Conservation (phyloP, 2,888 invertebrate species). For the Teleogryllus oceanicus region DNA sequence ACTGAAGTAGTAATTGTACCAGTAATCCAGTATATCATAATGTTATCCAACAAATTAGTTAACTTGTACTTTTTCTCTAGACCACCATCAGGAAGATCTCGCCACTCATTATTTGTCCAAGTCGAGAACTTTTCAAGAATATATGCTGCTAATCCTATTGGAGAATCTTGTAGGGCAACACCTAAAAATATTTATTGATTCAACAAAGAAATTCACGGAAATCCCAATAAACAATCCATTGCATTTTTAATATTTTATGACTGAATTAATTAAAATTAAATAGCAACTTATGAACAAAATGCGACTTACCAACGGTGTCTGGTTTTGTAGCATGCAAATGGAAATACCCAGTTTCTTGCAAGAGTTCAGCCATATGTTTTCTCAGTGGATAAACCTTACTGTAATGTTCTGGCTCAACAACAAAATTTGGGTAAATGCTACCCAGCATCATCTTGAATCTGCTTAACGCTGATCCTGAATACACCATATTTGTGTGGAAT, state of each 20-base stretch:
- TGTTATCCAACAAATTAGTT: constrained; percentile 54
- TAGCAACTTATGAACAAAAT: background rate
- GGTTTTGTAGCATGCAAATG: constrained; percentile 55
- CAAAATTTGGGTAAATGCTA: background rate
- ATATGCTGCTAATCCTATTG: constrained; percentile 54
- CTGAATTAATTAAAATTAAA: too few species aligned
- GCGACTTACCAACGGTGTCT: constrained; percentile 50
- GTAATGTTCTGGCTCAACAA: background rate
- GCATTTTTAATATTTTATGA: too few species aligned
- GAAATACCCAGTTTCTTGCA: constrained; percentile 50
- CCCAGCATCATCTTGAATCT: background rate
- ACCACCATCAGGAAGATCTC: constrained; percentile 48
- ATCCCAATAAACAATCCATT: too few species aligned
- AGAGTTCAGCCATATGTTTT: background rate
- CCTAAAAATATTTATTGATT: constrained; percentile 42
- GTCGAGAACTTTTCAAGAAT: constrained; percentile 55
- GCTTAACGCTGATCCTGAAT: constrained; percentile 39
- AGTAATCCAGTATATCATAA: constrained; percentile 55
- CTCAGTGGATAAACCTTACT: background rate
- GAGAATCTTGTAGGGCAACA: constrained; percentile 51
- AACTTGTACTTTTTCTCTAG: constrained; percentile 48
- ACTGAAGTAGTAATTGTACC: constrained; percentile 49
- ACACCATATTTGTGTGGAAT: constrained; percentile 64
- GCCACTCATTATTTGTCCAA: constrained; percentile 47
- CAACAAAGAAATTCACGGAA: too few species aligned